Evolutionary conservation across 2,888 invertebrate species (phyloP).

Genomic region (Sphecodes monilicornis): DNA sequence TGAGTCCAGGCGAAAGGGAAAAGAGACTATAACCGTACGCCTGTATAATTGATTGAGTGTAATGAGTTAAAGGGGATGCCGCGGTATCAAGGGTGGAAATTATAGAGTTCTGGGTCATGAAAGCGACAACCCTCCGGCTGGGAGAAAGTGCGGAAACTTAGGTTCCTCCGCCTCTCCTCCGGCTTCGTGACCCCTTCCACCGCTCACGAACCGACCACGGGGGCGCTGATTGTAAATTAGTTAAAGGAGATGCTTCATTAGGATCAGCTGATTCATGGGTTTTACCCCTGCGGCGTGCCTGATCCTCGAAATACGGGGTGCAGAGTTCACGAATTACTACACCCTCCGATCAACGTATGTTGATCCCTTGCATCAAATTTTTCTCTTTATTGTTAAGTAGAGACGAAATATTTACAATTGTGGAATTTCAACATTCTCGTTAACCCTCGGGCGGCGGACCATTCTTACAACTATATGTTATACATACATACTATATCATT

Average conservation of each 20-base stretch:
- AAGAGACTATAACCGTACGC: slow-evolving; percentile 66
- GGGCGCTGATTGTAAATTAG: slow-evolving; percentile 82
- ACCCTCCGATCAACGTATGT: background rate
- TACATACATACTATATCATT: too few species aligned
- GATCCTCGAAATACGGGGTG: background rate
- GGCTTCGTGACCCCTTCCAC: slow-evolving; percentile 35
- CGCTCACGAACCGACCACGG: slow-evolving; percentile 55
- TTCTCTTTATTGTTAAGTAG: background rate
- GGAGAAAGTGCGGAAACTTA: slow-evolving; percentile 78
- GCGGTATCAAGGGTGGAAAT: slow-evolving; percentile 73
- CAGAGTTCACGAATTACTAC: background rate
- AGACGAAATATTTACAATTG: background rate
- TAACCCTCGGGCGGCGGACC: too few species aligned
- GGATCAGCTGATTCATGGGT: slow-evolving; percentile 70
- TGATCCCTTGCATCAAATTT: background rate
- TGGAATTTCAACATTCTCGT: background rate
- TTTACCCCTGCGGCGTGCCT: background rate
- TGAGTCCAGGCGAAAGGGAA: slow-evolving; percentile 61
- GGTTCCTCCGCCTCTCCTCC: slow-evolving; percentile 73
- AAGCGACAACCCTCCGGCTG: slow-evolving; percentile 60
- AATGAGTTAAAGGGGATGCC: slow-evolving; percentile 82
- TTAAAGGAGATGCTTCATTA: slow-evolving; percentile 83
- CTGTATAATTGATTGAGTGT: slow-evolving; percentile 81
- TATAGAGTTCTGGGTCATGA: slow-evolving; percentile 82
- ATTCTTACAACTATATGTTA: too few species aligned